Base-by-base conservation (phyloP, 1,140 invertebrate genomes). In the Babylonia areolata region DNA sequence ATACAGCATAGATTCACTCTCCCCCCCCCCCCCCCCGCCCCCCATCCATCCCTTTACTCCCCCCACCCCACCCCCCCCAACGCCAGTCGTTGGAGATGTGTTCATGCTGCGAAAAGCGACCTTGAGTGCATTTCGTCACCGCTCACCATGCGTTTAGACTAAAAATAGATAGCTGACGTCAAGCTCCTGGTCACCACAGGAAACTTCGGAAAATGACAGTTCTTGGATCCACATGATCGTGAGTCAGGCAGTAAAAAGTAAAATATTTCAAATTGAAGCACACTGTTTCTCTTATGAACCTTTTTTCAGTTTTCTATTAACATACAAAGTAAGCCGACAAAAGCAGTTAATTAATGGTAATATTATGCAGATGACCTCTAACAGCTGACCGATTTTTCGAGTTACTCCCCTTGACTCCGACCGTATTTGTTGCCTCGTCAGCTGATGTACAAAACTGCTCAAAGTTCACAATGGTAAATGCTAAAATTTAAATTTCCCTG, bases 391-490 rank as follows among this genome's bases (percentile, higher is more conserved):
- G 82, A 84, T 75, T 84, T 84, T 33, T 31, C n/a, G 35, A 71
- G 82, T 84, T 84, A n/a, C 39, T 69, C 69, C 82, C 82, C 82
- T 84, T 84, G 82, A 73, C 33, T 71, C 39, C 40, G 82, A 84
- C 82, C 82, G 82, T 84, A 84, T 84, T 84, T 84, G 37, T 46
- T 64, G 35, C 54, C 64, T 33, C 40, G 64, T 84, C 82, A 84
- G 82, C 82, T 84, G 82, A 84, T 37, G 81, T 40, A 28, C 20
- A 84, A 73, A 73, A 31, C 17, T 5, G 31, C 5, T n/a, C 23
- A 2, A 39, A 84, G 12, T 40, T 64, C 15, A n/a, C 31, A 40
- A 40, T 20, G 28, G 11, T n/a, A n/a, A 75, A 20, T 69, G 64
- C 81, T 31, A 42, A n/a, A 69, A 69, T 1, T 40, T 15, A n/a